A percentile compares a stretch with the other conserved stretches of the same genome.
phyloP scores from a whole-genome alignment of 1,140 invertebrate genomes.

The Harlomillsia oculata region DNA sequence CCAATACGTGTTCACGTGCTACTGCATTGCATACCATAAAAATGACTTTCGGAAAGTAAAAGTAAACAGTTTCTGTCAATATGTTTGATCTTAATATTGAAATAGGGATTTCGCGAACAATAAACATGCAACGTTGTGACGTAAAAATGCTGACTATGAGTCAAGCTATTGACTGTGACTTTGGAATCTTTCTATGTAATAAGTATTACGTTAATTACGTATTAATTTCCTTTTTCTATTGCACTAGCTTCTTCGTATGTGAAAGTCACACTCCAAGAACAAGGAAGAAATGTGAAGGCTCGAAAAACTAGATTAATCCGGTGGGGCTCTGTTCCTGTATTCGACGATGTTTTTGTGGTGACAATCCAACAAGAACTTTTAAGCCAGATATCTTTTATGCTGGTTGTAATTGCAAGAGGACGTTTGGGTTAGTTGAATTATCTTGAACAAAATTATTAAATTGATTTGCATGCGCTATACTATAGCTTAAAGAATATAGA shows the following conservation, averaged over 20 bases:
- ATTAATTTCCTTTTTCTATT: slow-evolving; percentile 2
- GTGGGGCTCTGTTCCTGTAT: slow-evolving; percentile 33
- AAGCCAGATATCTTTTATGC: slow-evolving; percentile 29
- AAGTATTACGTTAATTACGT: too few relatives aligned
- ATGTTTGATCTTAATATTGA: too few relatives aligned
- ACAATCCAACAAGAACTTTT: slow-evolving; percentile 29
- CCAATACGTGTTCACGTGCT: too few relatives aligned
- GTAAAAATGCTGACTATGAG: background rate
- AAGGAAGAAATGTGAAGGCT: slow-evolving; percentile 23
- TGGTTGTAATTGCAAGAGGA: slow-evolving; percentile 28
- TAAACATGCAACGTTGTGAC: background rate
- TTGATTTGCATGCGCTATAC: too few relatives aligned
- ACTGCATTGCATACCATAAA: too few relatives aligned
- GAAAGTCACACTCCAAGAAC: slow-evolving; percentile 33
- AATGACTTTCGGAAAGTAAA: too few relatives aligned
- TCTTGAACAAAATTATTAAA: background rate
- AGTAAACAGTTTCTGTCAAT: too few relatives aligned
- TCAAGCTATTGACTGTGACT: too few relatives aligned
- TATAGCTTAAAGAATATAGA: too few relatives aligned
- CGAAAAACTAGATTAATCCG: slow-evolving; percentile 26
- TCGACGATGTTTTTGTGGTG: slow-evolving; percentile 33
- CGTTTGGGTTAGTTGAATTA: slow-evolving; percentile 20
- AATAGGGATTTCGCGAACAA: background rate
- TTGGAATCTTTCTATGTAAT: too few relatives aligned
- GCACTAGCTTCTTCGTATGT: slow-evolving; percentile 29